A percentile compares a stretch with the other conserved stretches of the same genome.
Conservation (phyloP, 2,113 vertebrate genomes). For the Nerophis lumbriciformis region DNA sequence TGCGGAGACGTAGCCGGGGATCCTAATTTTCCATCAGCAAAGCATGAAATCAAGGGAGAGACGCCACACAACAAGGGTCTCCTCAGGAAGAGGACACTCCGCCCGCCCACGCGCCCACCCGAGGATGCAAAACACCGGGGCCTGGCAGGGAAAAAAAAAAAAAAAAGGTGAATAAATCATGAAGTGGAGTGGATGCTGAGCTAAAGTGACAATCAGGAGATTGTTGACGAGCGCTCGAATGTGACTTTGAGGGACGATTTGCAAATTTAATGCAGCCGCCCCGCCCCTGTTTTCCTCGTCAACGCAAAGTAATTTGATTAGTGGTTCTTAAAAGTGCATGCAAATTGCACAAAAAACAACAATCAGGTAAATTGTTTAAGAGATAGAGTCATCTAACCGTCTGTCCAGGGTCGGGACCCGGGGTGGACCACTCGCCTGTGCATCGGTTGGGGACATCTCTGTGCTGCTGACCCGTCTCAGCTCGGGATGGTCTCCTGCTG, state of each 20-base stretch:
- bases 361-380: neutral
- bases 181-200: conserved; percentile 67
- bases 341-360: neutral
- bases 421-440: too few species aligned
- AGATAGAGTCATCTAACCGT: too few species aligned
- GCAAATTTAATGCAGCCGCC: conserved; percentile 21
- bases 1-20: conserved; percentile 82
- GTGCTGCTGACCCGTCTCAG: too few species aligned
- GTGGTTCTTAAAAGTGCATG: neutral
- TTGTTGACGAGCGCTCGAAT: conserved; percentile 43
- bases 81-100: conserved; percentile 79
- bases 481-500: too few species aligned
- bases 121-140: conserved; percentile 16
- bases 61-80: conserved; percentile 83
- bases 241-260: conserved; percentile 37
- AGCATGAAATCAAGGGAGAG: conserved; percentile 94
- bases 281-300: conserved; percentile 18
- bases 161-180: conserved; percentile 84
- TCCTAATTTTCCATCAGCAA: conserved; percentile 96
- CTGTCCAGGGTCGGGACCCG: too few species aligned
- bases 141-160: conserved; percentile 8
- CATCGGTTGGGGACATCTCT: too few species aligned
- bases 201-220: conserved; percentile 48
- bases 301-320: conserved; percentile 1
- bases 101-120: conserved; percentile 34